phyloP scores from a whole-genome alignment of 2,888 invertebrate genomes.

The Amblyteles armatorius region DNA sequence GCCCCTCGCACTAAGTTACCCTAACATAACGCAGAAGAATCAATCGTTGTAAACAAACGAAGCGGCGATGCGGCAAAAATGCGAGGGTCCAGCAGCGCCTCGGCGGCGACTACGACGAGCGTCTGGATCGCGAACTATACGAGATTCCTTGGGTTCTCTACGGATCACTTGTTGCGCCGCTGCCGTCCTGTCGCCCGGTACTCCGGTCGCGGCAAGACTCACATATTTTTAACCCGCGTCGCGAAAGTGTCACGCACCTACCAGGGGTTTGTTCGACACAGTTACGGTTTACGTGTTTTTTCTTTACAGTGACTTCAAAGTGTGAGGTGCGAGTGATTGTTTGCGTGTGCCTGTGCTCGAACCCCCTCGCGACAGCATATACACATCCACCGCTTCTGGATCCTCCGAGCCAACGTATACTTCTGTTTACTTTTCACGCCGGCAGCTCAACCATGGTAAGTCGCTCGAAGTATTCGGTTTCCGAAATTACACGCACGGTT shows the following conservation, averaged over 20 bases:
- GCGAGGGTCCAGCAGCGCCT: slow-evolving; percentile 34
- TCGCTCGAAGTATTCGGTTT: not conserved
- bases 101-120: slow-evolving; percentile 22
- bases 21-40: not conserved
- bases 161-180: slow-evolving; percentile 81
- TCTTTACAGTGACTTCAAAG: slow-evolving; percentile 29
- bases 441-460: slow-evolving; percentile 68
- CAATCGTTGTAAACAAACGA: slow-evolving; percentile 1
- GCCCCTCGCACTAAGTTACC: too few species aligned
- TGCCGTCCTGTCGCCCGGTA: slow-evolving; percentile 75
- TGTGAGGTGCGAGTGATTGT: slow-evolving; percentile 48
- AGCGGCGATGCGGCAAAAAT: not conserved
- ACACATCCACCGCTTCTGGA: slow-evolving; percentile 23
- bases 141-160: slow-evolving; percentile 58
- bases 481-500: not conserved
- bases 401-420: slow-evolving; percentile 21
- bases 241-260: slow-evolving; percentile 4
- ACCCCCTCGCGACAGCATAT: slow-evolving; percentile 8
- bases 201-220: slow-evolving; percentile 67
- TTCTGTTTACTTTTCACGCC: slow-evolving; percentile 45
- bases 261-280: not conserved
- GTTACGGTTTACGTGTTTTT: not conserved
- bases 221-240: slow-evolving; percentile 26
- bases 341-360: slow-evolving; percentile 1
- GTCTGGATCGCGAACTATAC: slow-evolving; percentile 57